Conservation (phyloP, 1,140 invertebrate species). For the Pachyrhynchus sulphureomaculatus region DNA sequence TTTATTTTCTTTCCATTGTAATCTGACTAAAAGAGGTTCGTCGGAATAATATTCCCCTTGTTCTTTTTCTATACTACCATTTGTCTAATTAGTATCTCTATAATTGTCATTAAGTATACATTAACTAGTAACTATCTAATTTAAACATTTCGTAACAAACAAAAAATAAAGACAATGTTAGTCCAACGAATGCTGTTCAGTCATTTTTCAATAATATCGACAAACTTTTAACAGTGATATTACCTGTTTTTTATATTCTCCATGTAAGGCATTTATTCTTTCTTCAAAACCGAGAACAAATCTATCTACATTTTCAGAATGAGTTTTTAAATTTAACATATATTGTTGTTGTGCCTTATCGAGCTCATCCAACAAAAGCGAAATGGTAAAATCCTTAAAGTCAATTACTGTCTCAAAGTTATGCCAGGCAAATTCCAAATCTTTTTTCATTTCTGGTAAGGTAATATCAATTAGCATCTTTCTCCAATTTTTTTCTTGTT, state of each 20-base stretch:
- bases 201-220: too few species aligned
- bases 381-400: constrained; percentile 46
- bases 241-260: constrained; percentile 28
- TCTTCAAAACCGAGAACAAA: constrained; percentile 38
- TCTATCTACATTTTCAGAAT: constrained; percentile 42
- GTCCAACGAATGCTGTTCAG: too few species aligned
- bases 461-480: constrained; percentile 41
- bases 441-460: constrained; percentile 38
- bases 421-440: constrained; percentile 44
- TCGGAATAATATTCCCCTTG: too few species aligned
- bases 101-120: too few species aligned
- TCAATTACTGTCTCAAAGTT: constrained; percentile 45
- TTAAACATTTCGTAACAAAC: too few species aligned
- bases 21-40: too few species aligned
- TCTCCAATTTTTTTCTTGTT: constrained; percentile 44
- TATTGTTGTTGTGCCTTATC: constrained; percentile 40
- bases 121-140: too few species aligned
- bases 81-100: too few species aligned
- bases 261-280: constrained; percentile 34
- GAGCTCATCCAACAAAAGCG: constrained; percentile 45
- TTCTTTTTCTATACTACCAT: too few species aligned
- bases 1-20: too few species aligned
- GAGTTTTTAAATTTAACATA: constrained; percentile 34
- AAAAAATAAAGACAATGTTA: too few species aligned
- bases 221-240: too few species aligned